phyloP scores from a whole-genome alignment of 2,113 vertebrate species.

The Carollia perspicillata region DNA sequence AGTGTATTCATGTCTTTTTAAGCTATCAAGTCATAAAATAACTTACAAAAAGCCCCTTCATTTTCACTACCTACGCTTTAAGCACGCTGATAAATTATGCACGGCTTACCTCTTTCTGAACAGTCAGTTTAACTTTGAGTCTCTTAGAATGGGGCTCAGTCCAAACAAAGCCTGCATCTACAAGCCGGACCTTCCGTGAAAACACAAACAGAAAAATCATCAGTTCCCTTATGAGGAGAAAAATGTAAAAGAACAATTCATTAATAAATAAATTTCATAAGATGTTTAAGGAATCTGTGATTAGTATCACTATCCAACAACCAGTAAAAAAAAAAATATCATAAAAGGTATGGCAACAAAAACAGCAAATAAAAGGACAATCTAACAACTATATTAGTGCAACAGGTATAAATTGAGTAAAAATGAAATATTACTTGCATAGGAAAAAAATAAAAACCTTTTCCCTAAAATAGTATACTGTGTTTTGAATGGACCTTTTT shows the following conservation, averaged over 20 bases:
- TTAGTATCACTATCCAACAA: neutral
- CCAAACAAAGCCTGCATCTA: constrained; percentile 97
- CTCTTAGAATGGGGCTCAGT: constrained; percentile 98
- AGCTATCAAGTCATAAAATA: neutral
- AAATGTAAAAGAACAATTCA: neutral
- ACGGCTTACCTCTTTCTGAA: constrained; percentile 95
- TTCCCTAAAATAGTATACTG: neutral
- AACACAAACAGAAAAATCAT: neutral
- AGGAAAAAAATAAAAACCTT: neutral
- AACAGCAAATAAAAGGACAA: constrained; percentile 8
- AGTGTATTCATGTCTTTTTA: neutral
- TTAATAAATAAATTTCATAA: neutral
- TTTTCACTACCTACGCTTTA: neutral
- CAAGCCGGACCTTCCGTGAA: constrained; percentile 89
- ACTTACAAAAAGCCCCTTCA: neutral
- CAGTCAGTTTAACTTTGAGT: constrained; percentile 95
- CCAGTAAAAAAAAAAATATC: neutral
- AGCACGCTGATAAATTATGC: neutral
- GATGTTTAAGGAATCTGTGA: neutral
- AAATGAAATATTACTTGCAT: neutral
- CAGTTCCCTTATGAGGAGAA: neutral
- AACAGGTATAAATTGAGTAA: neutral
- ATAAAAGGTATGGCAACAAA: neutral
- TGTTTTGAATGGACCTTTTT: neutral
- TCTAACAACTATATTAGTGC: neutral